Conservation (phyloP, 2,113 vertebrate species). For the Galemys pyrenaicus region DNA sequence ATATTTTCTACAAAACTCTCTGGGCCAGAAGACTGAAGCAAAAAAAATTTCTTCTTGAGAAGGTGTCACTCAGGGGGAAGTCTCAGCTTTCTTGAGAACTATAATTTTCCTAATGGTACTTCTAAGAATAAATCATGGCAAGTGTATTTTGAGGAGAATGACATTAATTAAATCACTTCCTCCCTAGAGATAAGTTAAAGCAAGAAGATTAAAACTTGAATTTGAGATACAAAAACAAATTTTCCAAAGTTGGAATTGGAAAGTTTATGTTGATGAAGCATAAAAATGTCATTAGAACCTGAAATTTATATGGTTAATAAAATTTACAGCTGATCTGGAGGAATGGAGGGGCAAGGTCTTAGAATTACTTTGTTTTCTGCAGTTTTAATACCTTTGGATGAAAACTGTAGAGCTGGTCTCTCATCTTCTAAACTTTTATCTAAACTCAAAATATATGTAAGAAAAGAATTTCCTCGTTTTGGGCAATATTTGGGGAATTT, state of each 20-base stretch:
- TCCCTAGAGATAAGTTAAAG: background rate
- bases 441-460: background rate
- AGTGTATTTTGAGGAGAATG: background rate
- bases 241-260: background rate
- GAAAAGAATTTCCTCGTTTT: background rate
- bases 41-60: constrained; percentile 38
- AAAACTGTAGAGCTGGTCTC: background rate
- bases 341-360: background rate
- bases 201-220: background rate
- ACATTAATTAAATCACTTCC: background rate
- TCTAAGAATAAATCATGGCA: background rate
- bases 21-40: constrained; percentile 18
- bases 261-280: background rate
- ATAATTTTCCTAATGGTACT: constrained; percentile 16
- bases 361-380: background rate
- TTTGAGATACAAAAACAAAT: background rate
- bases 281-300: background rate
- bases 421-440: background rate
- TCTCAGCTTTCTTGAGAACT: constrained; percentile 47
- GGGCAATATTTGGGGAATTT: background rate
- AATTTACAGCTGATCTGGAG: background rate
- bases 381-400: background rate
- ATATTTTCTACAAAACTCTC: background rate
- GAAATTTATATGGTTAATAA: background rate
- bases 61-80: background rate